Evolutionary conservation across 1,140 invertebrate species (phyloP).

Genomic region (Diorhabda carinulata): DNA sequence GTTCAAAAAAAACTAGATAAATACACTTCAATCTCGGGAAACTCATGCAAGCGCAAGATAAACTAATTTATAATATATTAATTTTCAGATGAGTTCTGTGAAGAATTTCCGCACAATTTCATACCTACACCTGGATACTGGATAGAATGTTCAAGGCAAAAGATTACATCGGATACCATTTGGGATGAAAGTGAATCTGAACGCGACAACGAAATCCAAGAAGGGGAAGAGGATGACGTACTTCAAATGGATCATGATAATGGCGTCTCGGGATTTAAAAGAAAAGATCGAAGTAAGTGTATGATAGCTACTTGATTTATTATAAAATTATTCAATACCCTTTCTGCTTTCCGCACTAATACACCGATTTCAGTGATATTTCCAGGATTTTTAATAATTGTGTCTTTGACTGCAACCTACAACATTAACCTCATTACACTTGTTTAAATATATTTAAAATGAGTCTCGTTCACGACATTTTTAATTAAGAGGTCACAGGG

Average conservation of each 20-base stretch:
- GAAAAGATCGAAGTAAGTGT: slow-evolving; percentile 36
- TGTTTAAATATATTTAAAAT: too few species aligned
- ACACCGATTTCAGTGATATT: too few species aligned
- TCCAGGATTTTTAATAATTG: too few species aligned
- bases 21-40: too few species aligned
- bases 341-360: too few species aligned
- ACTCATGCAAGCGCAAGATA: too few species aligned
- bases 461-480: too few species aligned
- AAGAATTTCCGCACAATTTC: slow-evolving; percentile 87
- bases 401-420: too few species aligned
- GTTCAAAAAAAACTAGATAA: too few species aligned
- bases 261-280: slow-evolving; percentile 19
- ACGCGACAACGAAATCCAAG: slow-evolving; percentile 61
- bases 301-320: background rate
- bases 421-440: too few species aligned
- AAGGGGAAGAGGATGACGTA: slow-evolving; percentile 52
- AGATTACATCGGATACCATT: slow-evolving; percentile 76
- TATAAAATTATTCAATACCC: background rate
- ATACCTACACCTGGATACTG: slow-evolving; percentile 89
- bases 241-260: slow-evolving; percentile 38
- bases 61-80: too few species aligned
- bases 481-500: too few species aligned
- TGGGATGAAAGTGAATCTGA: slow-evolving; percentile 86
- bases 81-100: slow-evolving; percentile 82
- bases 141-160: slow-evolving; percentile 90